Evolutionary conservation across 1,140 invertebrate genomes (phyloP), one percentile per base, ranked within the genome.

Genomic region (Lithobius niger): DNA sequence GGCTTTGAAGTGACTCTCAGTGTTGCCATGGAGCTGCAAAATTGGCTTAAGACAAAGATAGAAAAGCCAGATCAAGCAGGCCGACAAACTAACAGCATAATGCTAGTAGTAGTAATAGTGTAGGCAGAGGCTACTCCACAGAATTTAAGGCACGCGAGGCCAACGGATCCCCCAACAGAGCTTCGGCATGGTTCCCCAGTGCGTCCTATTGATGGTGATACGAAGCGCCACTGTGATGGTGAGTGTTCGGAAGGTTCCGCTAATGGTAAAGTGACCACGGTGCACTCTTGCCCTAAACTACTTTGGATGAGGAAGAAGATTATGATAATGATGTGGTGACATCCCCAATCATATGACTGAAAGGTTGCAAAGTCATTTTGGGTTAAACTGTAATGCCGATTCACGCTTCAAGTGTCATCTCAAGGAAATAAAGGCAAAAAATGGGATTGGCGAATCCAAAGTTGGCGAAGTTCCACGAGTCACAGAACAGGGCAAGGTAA

Each of bases 401-500:
- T 26, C 48, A 27, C 25, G 21, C 10, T 70, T n/a, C n/a, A n/a
- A n/a, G n/a, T n/a, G n/a, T n/a, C n/a, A n/a, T n/a, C n/a, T n/a
- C n/a, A n/a, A n/a, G n/a, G n/a, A n/a, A n/a, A n/a, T n/a, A n/a
- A n/a, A n/a, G n/a, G n/a, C n/a, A n/a, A n/a, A n/a, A n/a, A n/a
- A n/a, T n/a, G n/a, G n/a, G n/a, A n/a, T n/a, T n/a, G n/a, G n/a
- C n/a, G n/a, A n/a, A n/a, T n/a, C 45, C 60, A 22, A 26, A n/a
- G n/a, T n/a, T n/a, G n/a, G n/a, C 0, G 68, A 79, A 13, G 74
- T 82, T 15, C 83, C 86, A 1, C 79, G 82, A 49, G 77, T 87
- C 2, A 88, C 87, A 63, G 82, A 82, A 0, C 82, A 90, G 56
- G 83, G 85, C 16, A 86, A 88, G 72, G 77, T 88, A 0, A 95